These are phyloP conservation scores for Agrochola lychnidis DNA, from an alignment of 2,888 invertebrate genomes.

Conservation along the genomic window DNA sequence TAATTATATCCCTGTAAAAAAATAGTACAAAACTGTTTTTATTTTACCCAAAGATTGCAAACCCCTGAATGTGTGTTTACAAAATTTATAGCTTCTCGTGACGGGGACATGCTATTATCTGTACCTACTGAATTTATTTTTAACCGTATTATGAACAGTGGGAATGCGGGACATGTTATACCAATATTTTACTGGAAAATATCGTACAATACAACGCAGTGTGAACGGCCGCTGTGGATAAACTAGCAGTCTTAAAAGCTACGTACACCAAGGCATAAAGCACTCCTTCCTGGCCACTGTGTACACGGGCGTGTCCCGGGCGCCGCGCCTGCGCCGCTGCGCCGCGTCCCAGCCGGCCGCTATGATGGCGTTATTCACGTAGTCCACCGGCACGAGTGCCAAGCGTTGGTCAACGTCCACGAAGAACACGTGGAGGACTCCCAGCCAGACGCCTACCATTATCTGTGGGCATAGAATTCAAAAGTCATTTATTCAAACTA, in stretches of 20 bases:
- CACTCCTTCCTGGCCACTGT: slow-evolving; percentile 30
- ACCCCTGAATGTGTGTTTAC: too few species aligned
- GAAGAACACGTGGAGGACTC: slow-evolving; percentile 35
- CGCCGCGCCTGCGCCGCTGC: slow-evolving; percentile 2
- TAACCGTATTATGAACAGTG: neutral
- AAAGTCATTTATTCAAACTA: too few species aligned
- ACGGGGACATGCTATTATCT: too few species aligned
- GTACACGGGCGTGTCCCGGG: slow-evolving; percentile 3
- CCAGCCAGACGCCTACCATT: slow-evolving; percentile 13
- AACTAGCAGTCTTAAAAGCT: neutral
- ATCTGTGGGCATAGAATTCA: slow-evolving; percentile 32
- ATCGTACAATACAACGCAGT: neutral
- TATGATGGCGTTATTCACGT: slow-evolving; percentile 53
- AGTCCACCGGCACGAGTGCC: slow-evolving; percentile 42
- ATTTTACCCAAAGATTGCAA: too few species aligned
- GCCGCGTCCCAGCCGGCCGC: slow-evolving; percentile 46
- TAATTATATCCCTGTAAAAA: too few species aligned
- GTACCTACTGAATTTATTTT: neutral
- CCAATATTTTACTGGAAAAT: neutral
- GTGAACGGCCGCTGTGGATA: neutral
- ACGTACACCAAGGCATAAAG: slow-evolving; percentile 40
- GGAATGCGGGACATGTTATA: neutral
- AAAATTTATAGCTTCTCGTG: too few species aligned
- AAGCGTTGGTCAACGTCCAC: slow-evolving; percentile 10
- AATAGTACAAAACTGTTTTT: too few species aligned